phyloP scores from a whole-genome alignment of 2,113 vertebrate species.

The Brachyhypopomus occidentalis region DNA sequence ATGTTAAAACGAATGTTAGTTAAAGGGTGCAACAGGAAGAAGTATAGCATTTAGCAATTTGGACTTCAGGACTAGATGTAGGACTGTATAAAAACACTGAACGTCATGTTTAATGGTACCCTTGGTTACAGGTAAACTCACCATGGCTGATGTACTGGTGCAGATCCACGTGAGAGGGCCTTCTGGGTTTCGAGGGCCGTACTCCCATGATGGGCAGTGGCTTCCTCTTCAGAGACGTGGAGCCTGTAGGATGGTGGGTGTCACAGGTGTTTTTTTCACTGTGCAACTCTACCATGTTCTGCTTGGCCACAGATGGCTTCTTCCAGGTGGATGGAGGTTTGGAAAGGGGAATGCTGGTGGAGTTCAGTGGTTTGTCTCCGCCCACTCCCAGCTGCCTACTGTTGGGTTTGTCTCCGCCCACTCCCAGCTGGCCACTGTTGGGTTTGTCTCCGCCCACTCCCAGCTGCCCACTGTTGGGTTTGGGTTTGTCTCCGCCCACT shows the following conservation, averaged over 20 bases:
- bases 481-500: too few species aligned
- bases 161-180: slow-evolving; percentile 74
- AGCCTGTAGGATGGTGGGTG: not conserved
- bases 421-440: too few species aligned
- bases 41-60: not conserved
- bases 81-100: not conserved
- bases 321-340: not conserved
- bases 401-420: too few species aligned
- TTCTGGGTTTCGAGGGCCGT: slow-evolving; percentile 74
- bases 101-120: not conserved
- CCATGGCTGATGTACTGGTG: slow-evolving; percentile 53
- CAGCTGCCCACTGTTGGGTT: too few species aligned
- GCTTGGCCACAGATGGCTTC: not conserved
- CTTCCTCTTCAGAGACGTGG: slow-evolving; percentile 57
- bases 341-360: not conserved
- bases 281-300: not conserved
- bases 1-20: too few species aligned
- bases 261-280: not conserved
- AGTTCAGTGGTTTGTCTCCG: not conserved
- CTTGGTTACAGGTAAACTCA: not conserved
- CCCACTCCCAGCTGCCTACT: too few species aligned
- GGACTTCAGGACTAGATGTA: not conserved
- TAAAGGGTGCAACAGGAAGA: too few species aligned
- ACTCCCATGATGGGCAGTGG: slow-evolving; percentile 61
- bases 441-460: too few species aligned